Percentiles rank a stretch among this genome's conserved stretches.
phyloP scores from a whole-genome alignment of 2,888 invertebrate genomes.

The Empis livida region DNA sequence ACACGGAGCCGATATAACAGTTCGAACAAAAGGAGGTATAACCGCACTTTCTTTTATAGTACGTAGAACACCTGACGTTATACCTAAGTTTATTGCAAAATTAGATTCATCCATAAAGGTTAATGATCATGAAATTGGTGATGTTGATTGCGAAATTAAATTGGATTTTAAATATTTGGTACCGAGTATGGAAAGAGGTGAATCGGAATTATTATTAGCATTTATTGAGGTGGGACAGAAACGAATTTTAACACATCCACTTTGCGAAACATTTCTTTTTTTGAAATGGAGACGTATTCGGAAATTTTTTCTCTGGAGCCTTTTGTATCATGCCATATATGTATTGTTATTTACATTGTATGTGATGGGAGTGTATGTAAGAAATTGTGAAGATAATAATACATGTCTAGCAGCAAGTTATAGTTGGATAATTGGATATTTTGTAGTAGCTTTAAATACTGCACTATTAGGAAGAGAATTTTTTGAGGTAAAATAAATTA shows the following conservation, averaged over 20 bases:
- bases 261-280: conserved; percentile 72
- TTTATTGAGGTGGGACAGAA: conserved; percentile 70
- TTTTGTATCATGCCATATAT: conserved; percentile 63
- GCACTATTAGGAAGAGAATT: conserved; percentile 59
- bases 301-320: conserved; percentile 66
- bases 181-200: conserved; percentile 48
- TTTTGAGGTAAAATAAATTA: conserved; percentile 24
- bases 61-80: conserved; percentile 69
- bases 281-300: conserved; percentile 73
- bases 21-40: conserved; percentile 66
- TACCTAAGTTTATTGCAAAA: conserved; percentile 55
- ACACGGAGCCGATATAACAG: conserved; percentile 70
- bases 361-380: conserved; percentile 44
- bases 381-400: conserved; percentile 22
- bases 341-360: conserved; percentile 62
- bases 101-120: conserved; percentile 64
- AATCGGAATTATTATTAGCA: conserved; percentile 55
- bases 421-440: conserved; percentile 38
- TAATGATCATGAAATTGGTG: conserved; percentile 73
- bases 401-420: conserved; percentile 24
- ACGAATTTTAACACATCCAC: conserved; percentile 66
- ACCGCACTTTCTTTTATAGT: conserved; percentile 71
- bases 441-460: conserved; percentile 49
- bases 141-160: conserved; percentile 72
- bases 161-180: conserved; percentile 50